These are phyloP conservation scores for Brachirus orientalis DNA, from an alignment of 2,113 vertebrate genomes.

Conservation along the genomic window DNA sequence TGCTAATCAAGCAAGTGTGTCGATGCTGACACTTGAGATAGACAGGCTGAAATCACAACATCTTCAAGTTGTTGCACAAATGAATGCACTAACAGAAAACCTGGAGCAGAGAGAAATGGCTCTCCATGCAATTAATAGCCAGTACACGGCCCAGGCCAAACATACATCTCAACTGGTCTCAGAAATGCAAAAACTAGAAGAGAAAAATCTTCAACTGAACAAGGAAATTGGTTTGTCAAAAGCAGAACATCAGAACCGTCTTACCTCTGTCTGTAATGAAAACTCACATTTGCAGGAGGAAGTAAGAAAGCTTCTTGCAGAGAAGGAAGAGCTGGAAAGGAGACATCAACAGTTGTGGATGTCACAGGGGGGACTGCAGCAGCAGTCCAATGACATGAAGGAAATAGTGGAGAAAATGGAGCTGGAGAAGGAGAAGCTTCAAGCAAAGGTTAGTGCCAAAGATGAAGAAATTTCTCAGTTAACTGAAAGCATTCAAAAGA, in stretches of 20 bases:
- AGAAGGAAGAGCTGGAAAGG: constrained; percentile 78
- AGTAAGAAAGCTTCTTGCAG: constrained; percentile 67
- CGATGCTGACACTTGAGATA: constrained; percentile 79
- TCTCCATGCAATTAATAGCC: constrained; percentile 80
- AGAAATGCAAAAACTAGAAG: constrained; percentile 76
- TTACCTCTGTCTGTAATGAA: constrained; percentile 71
- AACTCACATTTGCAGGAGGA: constrained; percentile 74
- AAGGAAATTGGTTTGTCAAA: constrained; percentile 45
- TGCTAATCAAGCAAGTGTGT: constrained; percentile 64
- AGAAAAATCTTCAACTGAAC: constrained; percentile 76
- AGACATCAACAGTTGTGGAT: constrained; percentile 56
- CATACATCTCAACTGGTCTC: constrained; percentile 68
- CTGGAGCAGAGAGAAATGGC: constrained; percentile 83
- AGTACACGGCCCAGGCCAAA: constrained; percentile 80
- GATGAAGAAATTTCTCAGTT: constrained; percentile 80
- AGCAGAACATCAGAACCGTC: constrained; percentile 65
- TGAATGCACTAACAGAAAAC: constrained; percentile 75
- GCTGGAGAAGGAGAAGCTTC: constrained; percentile 84
- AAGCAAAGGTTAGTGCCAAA: constrained; percentile 90
- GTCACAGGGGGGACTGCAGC: constrained; percentile 75
- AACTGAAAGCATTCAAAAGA: constrained; percentile 77
- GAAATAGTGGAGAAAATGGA: constrained; percentile 77
- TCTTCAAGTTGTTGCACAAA: constrained; percentile 77
- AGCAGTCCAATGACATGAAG: constrained; percentile 75
- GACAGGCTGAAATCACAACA: constrained; percentile 79